Conservation (phyloP, 2,113 vertebrate genomes). For the Sapajus apella region DNA sequence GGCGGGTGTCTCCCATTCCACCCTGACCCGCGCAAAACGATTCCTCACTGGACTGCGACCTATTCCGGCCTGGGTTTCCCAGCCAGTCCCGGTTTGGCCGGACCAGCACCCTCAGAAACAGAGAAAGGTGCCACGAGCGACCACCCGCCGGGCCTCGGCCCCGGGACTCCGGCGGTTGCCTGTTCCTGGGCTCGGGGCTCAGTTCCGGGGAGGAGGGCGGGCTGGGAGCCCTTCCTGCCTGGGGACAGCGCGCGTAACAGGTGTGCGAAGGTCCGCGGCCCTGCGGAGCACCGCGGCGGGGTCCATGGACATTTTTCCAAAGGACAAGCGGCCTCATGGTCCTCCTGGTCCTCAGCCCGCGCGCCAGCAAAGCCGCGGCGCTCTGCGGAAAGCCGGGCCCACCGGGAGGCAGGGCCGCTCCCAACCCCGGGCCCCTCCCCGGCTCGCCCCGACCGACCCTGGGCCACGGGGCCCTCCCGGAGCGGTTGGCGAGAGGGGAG, state of each 20-base stretch:
- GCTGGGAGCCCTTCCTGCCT: not conserved
- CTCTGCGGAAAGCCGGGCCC: conserved; percentile 38
- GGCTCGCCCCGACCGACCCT: not conserved
- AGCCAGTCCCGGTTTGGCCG: not conserved
- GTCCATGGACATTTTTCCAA: conserved; percentile 27
- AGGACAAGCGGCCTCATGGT: conserved; percentile 63
- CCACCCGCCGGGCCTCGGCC: not conserved
- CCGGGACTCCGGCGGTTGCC: not conserved
- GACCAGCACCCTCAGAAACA: not conserved
- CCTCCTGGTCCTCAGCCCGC: conserved; percentile 14
- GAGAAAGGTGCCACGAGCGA: not conserved
- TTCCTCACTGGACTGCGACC: not conserved
- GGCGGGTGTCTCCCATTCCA: no score
- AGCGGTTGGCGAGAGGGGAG: not conserved
- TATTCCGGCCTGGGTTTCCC: not conserved
- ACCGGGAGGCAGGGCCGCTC: not conserved
- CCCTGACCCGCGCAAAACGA: not conserved
- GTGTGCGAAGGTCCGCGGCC: conserved; percentile 57
- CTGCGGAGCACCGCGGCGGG: not conserved
- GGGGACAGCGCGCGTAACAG: conserved; percentile 65
- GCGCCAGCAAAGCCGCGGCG: not conserved
- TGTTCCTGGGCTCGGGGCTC: not conserved
- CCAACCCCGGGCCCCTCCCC: not conserved
- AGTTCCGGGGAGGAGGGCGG: not conserved
- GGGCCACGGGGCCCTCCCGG: not conserved